Base-by-base conservation (phyloP, 2,797 vertebrate species). In the Lacerta bilineata region DNA sequence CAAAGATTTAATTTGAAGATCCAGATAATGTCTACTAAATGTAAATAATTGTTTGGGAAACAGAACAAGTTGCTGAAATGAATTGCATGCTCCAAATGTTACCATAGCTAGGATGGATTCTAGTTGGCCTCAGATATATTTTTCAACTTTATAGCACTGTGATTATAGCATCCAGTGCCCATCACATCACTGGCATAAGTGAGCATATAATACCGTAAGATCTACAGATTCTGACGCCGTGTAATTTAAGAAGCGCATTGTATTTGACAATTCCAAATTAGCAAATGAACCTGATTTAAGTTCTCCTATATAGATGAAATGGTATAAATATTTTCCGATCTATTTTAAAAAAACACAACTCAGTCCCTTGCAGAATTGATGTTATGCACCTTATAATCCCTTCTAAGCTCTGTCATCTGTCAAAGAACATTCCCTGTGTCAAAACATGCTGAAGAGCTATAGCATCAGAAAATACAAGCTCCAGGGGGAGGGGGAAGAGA, bases 391-490 rank as follows among this genome's bases (percentile, higher is more conserved):
- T 71, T 88, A 69, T 75, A 61, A 81, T 27, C 29, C 80, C 27
- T 13, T 41, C 27, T 76, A 85, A 76, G 77, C 77, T 72, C 80
- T 75, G 8, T 66, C 23, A 36, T 25, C 80, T 80, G 77, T 88
- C 55, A 81, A 92, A 15, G 3, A 86, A 80, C 80, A 91, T 86
- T 83, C 82, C 55, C 84, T 64, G 72, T 90, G 89, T 91, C 72
- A 91, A 89, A 93, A 86, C 81, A 91, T 87, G 86, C 10, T 36
- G 84, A 93, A 27, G 64, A 39, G 59, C 41, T 88, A 91, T 82
- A 8, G 36, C 18, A 80, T 75, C 71, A 3, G n/a, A 39, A 80
- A 29, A 33, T 23, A 79, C 0, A 72, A 18, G 68, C 80, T 91
- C 90, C 85, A 81, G 85, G 90, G 86, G 66, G 83, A 88, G 3